These are phyloP conservation scores for Eucriotettix oculatus DNA, from an alignment of 2,888 invertebrate species.

Conservation along the genomic window DNA sequence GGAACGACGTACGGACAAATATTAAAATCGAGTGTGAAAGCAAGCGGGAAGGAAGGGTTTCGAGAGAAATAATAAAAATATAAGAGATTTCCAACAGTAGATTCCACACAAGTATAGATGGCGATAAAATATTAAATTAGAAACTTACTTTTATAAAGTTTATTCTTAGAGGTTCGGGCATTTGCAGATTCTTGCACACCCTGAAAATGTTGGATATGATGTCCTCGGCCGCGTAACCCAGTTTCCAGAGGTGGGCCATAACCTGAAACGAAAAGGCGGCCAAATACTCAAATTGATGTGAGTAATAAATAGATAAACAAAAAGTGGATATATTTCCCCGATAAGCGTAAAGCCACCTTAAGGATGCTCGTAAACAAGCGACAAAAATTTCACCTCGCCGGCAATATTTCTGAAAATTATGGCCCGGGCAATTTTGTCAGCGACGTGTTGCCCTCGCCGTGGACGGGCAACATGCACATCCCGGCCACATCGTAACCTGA, in stretches of 20 bases:
- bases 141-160: slow-evolving; percentile 56
- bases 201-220: slow-evolving; percentile 89
- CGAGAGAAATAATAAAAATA: too few relatives aligned
- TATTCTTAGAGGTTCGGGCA: slow-evolving; percentile 66
- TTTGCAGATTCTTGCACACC: slow-evolving; percentile 73
- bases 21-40: too few relatives aligned
- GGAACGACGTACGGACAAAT: too few relatives aligned
- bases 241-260: slow-evolving; percentile 72
- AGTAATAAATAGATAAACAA: neutral
- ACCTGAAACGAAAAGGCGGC: slow-evolving; percentile 31
- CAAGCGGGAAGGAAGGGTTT: too few relatives aligned
- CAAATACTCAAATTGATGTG: too few relatives aligned
- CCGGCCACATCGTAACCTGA: too few relatives aligned
- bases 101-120: neutral
- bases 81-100: too few relatives aligned
- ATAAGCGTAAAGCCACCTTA: neutral
- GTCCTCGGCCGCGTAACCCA: slow-evolving; percentile 95
- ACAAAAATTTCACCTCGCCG: too few relatives aligned
- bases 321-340: neutral
- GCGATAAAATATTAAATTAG: neutral
- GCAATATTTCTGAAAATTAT: too few relatives aligned
- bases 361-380: neutral
- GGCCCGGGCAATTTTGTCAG: too few relatives aligned
- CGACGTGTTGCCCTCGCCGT: too few relatives aligned
- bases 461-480: too few relatives aligned